A percentile compares a stretch with the other conserved stretches of the same genome.
phyloP scores from a whole-genome alignment of 1,140 invertebrate species.

The Orchesella cincta region DNA sequence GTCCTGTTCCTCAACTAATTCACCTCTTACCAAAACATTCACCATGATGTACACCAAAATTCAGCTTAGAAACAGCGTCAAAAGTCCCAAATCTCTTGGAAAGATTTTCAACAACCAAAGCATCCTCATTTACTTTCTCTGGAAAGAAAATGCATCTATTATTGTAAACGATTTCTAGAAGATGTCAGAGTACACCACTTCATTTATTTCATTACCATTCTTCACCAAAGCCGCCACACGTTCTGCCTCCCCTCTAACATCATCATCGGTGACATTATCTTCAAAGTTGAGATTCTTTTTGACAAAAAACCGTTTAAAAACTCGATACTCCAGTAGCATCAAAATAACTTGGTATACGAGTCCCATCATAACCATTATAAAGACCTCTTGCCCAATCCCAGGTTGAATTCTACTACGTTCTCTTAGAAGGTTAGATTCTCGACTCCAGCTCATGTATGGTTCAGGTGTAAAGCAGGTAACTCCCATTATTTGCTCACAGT shows the following conservation, averaged over 20 bases:
- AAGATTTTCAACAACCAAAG: conserved; percentile 29
- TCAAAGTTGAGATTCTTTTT: conserved; percentile 9
- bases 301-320: conserved; percentile 38
- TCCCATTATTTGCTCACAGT: no score
- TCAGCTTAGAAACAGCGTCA: conserved; percentile 49
- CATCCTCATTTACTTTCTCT: conserved; percentile 26
- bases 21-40: conserved; percentile 90
- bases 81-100: conserved; percentile 24
- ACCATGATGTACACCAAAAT: conserved; percentile 57
- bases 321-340: conserved; percentile 39
- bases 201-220: neutral
- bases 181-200: neutral
- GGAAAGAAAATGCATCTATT: neutral
- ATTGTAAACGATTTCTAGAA: neutral
- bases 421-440: conserved; percentile 7
- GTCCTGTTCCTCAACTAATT: conserved; percentile 57
- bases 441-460: conserved; percentile 41
- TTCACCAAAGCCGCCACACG: conserved; percentile 26
- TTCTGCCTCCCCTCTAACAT: conserved; percentile 38
- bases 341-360: conserved; percentile 34
- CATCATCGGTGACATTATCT: conserved; percentile 31
- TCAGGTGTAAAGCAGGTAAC: conserved; percentile 42
- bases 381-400: conserved; percentile 47
- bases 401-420: neutral
- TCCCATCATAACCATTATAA: conserved; percentile 41